Evolutionary conservation across 2,888 invertebrate species (phyloP).

Genomic region (Clanis bilineata): DNA sequence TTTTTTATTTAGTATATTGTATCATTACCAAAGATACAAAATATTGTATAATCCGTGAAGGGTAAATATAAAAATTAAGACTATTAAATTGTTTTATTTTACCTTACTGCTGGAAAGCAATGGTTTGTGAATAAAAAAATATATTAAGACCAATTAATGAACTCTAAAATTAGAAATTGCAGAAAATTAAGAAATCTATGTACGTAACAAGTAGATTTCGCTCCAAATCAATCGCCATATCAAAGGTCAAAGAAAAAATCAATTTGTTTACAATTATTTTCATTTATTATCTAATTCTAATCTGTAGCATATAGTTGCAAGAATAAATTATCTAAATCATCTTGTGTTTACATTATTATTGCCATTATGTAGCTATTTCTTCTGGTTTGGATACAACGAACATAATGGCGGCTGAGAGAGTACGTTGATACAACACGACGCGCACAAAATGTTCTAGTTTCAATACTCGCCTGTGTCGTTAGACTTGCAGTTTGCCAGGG

Average conservation of each 20-base stretch:
- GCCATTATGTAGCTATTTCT: conserved; percentile 37
- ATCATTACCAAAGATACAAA: conserved; percentile 35
- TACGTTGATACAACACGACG: conserved; percentile 41
- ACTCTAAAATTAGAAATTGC: too few relatives aligned
- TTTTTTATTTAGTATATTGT: conserved; percentile 17
- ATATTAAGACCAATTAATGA: too few relatives aligned
- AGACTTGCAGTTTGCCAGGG: conserved; percentile 63
- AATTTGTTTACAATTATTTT: conserved; percentile 69
- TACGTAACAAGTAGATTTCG: too few relatives aligned
- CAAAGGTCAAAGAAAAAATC: conserved; percentile 43
- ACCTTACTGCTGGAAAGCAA: background rate
- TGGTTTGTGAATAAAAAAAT: background rate
- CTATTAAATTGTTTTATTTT: conserved; percentile 27
- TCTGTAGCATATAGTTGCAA: conserved; percentile 78
- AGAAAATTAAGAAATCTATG: too few relatives aligned
- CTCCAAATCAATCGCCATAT: background rate
- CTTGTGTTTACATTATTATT: conserved; percentile 58
- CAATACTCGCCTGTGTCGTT: conserved; percentile 42
- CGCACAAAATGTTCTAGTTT: conserved; percentile 47
- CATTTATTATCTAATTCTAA: conserved; percentile 81
- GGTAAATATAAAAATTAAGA: conserved; percentile 29
- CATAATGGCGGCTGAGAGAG: conserved; percentile 4
- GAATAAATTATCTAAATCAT: conserved; percentile 69
- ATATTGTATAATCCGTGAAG: conserved; percentile 21
- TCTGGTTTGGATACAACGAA: conserved; percentile 10